Evolutionary conservation across 2,113 vertebrate species (phyloP).

Genomic region (Manacus vitellinus): DNA sequence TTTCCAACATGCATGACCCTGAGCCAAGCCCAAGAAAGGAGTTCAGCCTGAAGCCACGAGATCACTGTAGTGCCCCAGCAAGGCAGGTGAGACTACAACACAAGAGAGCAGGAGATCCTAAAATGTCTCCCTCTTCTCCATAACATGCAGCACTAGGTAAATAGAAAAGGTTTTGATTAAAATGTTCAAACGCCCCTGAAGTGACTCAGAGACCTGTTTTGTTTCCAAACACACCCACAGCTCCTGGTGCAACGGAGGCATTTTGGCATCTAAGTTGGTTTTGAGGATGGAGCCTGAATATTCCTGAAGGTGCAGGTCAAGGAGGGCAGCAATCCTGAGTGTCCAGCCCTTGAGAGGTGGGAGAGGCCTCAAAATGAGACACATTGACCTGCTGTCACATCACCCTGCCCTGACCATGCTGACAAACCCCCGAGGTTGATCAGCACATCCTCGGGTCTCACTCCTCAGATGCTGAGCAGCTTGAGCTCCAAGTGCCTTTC

Average conservation of each 20-base stretch:
- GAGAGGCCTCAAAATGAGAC: background rate
- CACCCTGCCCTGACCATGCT: background rate
- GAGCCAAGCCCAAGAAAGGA: background rate
- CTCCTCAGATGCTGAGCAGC: background rate
- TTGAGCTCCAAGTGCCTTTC: background rate
- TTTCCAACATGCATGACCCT: background rate
- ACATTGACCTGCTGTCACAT: accelerated
- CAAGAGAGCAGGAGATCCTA: background rate
- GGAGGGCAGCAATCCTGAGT: background rate
- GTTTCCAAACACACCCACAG: background rate
- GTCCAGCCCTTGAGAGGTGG: background rate
- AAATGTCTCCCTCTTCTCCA: background rate
- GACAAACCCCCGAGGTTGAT: background rate
- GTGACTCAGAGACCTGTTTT: background rate
- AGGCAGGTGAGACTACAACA: background rate
- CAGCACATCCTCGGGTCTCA: accelerated
- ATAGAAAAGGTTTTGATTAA: background rate
- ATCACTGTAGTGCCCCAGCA: background rate
- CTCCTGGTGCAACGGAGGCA: background rate
- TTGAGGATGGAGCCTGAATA: background rate
- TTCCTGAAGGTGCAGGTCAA: background rate
- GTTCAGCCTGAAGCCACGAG: background rate
- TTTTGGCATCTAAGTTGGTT: background rate
- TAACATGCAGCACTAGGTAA: background rate
- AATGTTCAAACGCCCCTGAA: background rate